Evolutionary conservation across 1,140 invertebrate species (phyloP).

Genomic region (Lordiphosa mommai): DNA sequence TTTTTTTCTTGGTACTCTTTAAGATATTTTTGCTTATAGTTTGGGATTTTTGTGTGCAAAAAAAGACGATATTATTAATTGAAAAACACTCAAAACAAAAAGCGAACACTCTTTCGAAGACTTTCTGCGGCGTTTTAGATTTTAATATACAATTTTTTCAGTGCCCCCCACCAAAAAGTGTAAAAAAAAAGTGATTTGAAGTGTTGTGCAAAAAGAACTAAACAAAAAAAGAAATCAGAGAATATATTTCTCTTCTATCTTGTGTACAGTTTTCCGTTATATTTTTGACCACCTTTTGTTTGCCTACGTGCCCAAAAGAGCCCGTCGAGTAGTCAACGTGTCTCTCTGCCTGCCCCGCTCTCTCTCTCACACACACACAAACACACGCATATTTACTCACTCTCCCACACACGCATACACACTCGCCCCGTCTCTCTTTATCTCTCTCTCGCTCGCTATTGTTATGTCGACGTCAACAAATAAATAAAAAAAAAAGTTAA

Average conservation of each 20-base stretch:
- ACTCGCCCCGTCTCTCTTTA: constrained; percentile 2
- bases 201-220: constrained; percentile 23
- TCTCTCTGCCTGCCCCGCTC: constrained; percentile 26
- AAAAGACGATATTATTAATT: constrained; percentile 22
- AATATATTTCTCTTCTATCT: background rate
- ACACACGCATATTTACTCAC: background rate
- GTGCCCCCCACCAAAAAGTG: background rate
- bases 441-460: background rate
- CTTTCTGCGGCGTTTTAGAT: constrained; percentile 30
- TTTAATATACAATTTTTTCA: constrained; percentile 3
- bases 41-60: constrained; percentile 56
- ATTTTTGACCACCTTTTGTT: constrained; percentile 47
- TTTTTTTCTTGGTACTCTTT: constrained; percentile 2
- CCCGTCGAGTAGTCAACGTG: constrained; percentile 25
- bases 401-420: background rate
- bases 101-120: constrained; percentile 67
- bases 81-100: constrained; percentile 68
- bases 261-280: constrained; percentile 57
- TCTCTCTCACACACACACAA: constrained; percentile 5
- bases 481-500: constrained; percentile 4
- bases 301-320: constrained; percentile 50
- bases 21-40: constrained; percentile 16
- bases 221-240: constrained; percentile 1
- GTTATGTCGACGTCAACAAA: constrained; percentile 5
- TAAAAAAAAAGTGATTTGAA: constrained; percentile 6